A percentile compares a stretch with the other conserved stretches of the same genome.
phyloP scores from a whole-genome alignment of 2,888 invertebrate species.

The Pollenia amentaria region DNA sequence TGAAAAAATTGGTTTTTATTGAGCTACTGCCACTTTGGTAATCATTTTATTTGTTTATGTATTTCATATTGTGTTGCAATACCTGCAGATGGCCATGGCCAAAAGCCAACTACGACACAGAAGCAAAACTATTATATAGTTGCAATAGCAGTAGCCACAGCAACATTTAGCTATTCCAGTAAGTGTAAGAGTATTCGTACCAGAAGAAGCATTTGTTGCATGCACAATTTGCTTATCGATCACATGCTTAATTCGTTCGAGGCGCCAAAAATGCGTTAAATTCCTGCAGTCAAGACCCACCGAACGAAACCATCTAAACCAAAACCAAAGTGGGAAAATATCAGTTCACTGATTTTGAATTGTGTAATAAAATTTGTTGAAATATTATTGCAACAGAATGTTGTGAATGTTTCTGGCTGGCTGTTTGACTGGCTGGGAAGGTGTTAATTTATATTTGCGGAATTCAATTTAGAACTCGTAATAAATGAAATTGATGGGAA shows the following conservation, averaged over 20 bases:
- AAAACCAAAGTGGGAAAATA: constrained; percentile 41
- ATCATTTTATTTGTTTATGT: constrained; percentile 67
- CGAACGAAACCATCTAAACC: neutral
- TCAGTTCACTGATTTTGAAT: constrained; percentile 50
- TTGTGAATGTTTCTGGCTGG: constrained; percentile 9
- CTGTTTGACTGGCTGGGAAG: constrained; percentile 4
- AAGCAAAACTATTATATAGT: constrained; percentile 36
- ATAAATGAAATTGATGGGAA: constrained; percentile 45
- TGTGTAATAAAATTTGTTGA: constrained; percentile 63
- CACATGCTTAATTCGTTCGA: constrained; percentile 81
- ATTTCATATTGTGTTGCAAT: constrained; percentile 18
- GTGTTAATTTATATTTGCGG: constrained; percentile 54
- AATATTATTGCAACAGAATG: constrained; percentile 56
- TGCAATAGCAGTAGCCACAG: constrained; percentile 32
- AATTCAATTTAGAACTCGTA: constrained; percentile 35
- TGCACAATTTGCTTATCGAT: constrained; percentile 81
- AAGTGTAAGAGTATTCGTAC: neutral
- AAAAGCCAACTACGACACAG: constrained; percentile 53
- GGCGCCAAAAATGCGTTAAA: constrained; percentile 76
- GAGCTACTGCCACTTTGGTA: constrained; percentile 32
- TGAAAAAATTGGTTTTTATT: constrained; percentile 17
- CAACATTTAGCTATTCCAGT: neutral
- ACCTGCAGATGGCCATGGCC: constrained; percentile 43
- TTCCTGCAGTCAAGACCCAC: constrained; percentile 17
- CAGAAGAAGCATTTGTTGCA: constrained; percentile 74